Conservation (phyloP, 2,888 invertebrate species). For the Exephanes ischioxanthus region DNA sequence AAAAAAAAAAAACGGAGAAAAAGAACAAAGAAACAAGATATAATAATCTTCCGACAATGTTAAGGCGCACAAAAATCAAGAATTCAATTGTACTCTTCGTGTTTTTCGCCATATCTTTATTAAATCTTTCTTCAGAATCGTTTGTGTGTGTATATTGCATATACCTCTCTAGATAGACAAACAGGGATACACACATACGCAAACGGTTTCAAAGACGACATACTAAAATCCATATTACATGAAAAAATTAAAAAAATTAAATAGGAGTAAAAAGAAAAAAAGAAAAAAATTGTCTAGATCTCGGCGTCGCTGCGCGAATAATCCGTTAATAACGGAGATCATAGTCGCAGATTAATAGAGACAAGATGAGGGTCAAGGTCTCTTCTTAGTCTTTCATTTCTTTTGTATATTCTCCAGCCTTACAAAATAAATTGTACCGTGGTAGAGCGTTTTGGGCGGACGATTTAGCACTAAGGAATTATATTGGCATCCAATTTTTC, state of each 20-base stretch:
- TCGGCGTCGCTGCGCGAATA: conserved; percentile 41
- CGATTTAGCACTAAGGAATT: conserved; percentile 69
- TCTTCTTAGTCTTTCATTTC: conserved; percentile 55
- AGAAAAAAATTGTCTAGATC: conserved; percentile 48
- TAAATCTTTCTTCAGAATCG: conserved; percentile 67
- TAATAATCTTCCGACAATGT: conserved; percentile 74
- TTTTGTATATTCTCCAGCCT: conserved; percentile 70
- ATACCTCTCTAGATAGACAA: conserved; percentile 51
- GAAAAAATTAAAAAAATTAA: conserved; percentile 39
- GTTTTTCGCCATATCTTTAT: conserved; percentile 78
- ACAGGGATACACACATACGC: conserved; percentile 46
- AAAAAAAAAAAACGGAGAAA: conserved; percentile 33
- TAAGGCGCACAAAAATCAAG: conserved; percentile 79
- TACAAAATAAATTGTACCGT: conserved; percentile 61
- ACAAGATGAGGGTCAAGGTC: conserved; percentile 17
- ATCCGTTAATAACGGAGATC: conserved; percentile 26
- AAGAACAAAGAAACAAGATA: conserved; percentile 59
- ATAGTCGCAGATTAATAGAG: conserved; percentile 44
- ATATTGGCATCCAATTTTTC: conserved; percentile 69
- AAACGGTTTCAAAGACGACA: conserved; percentile 51
- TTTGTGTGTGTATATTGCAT: conserved; percentile 59
- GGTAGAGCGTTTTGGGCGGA: conserved; percentile 66
- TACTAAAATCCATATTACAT: conserved; percentile 57
- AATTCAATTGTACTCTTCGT: conserved; percentile 80
- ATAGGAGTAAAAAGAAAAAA: conserved; percentile 33